A percentile compares a stretch with the other conserved stretches of the same genome.
Evolutionary conservation across 2,113 vertebrate genomes (phyloP).

Genomic region (Spheniscus mendiculus): DNA sequence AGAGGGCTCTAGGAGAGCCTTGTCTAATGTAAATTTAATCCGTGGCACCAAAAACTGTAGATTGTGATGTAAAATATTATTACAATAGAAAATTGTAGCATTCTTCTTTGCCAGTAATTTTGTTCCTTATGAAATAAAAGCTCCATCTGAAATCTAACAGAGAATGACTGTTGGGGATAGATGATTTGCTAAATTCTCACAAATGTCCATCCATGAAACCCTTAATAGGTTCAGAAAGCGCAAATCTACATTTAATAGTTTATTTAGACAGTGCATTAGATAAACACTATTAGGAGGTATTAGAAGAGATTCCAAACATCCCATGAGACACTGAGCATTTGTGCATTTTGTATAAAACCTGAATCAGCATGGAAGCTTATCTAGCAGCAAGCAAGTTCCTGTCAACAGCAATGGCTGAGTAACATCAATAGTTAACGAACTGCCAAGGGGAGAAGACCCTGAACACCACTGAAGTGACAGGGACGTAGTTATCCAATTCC

Average conservation of each 20-base stretch:
- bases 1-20: neutral
- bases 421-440: neutral
- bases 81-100: neutral
- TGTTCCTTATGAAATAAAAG: neutral
- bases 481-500: neutral
- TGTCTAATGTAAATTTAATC: neutral
- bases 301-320: conserved; percentile 17
- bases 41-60: neutral
- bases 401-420: neutral
- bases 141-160: neutral
- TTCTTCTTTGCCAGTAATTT: neutral
- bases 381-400: neutral
- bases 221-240: conserved; percentile 9
- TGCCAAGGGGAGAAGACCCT: neutral
- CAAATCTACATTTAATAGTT: conserved; percentile 16
- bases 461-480: neutral
- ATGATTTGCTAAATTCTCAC: neutral
- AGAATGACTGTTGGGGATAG: neutral
- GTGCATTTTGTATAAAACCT: conserved; percentile 31
- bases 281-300: conserved; percentile 13
- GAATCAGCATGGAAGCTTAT: neutral
- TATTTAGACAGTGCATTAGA: conserved; percentile 26
- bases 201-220: neutral
- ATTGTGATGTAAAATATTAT: neutral
- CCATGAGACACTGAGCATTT: neutral